These are phyloP conservation scores for Vespertilio murinus DNA, from an alignment of 2,797 vertebrate species.

Conservation along the genomic window DNA sequence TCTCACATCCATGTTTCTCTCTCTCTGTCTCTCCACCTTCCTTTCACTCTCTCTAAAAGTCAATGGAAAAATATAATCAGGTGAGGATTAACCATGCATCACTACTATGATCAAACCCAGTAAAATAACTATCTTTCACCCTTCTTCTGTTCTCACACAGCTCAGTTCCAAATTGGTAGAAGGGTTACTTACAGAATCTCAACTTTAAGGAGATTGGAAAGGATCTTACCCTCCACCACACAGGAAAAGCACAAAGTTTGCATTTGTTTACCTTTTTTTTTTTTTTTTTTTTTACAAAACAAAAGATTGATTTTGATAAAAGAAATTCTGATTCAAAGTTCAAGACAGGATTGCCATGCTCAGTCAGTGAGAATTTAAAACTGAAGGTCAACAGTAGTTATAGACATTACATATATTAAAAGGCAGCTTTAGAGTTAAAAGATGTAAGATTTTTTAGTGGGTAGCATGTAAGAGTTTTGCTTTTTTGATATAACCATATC, in stretches of 20 bases:
- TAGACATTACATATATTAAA: background rate
- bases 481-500: background rate
- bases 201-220: background rate
- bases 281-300: background rate
- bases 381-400: background rate
- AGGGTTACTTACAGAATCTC: background rate
- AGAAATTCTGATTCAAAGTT: background rate
- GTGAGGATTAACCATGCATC: no score
- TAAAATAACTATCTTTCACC: background rate
- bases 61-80: no score
- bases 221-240: rapidly evolving
- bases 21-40: no score
- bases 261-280: background rate
- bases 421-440: background rate
- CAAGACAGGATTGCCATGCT: background rate
- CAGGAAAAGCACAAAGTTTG: background rate
- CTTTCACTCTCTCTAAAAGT: no score
- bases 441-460: background rate
- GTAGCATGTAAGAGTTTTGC: background rate
- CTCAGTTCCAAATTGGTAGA: background rate
- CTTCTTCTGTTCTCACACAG: background rate
- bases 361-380: background rate
- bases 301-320: background rate
- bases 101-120: background rate
- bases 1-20: no score